Percentiles rank a stretch among this genome's conserved stretches.
These are phyloP conservation scores for Nebria salina DNA, from an alignment of 2,888 invertebrate genomes.

Conservation along the genomic window DNA sequence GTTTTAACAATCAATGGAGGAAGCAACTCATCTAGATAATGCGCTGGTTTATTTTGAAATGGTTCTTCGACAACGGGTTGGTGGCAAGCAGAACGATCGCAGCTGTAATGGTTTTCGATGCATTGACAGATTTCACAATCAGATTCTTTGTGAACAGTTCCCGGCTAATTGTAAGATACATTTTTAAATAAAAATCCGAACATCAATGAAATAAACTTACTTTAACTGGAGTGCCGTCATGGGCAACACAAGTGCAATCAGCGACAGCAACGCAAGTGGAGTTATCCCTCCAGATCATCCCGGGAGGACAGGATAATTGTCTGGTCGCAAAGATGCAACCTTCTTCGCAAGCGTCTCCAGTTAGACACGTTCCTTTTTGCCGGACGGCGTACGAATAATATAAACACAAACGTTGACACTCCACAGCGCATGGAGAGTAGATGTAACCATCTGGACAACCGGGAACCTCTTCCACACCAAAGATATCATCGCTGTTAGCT, in stretches of 20 bases:
- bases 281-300: conserved; percentile 76
- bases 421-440: conserved; percentile 76
- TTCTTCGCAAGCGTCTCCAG: conserved; percentile 61
- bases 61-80: conserved; percentile 16
- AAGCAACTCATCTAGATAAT: neutral
- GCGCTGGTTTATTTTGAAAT: neutral
- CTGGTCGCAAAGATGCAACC: conserved; percentile 60
- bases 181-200: conserved; percentile 28
- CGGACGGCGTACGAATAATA: conserved; percentile 67
- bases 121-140: conserved; percentile 83
- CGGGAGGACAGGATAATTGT: conserved; percentile 65
- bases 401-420: conserved; percentile 77
- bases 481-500: neutral
- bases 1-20: neutral
- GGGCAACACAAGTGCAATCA: conserved; percentile 80
- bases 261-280: conserved; percentile 75
- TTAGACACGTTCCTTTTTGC: conserved; percentile 62
- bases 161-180: conserved; percentile 63
- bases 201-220: conserved; percentile 58
- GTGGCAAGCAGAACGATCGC: conserved; percentile 68
- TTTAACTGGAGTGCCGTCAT: conserved; percentile 70
- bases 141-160: conserved; percentile 68
- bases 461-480: neutral
- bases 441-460: conserved; percentile 63
- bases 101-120: conserved; percentile 77